A percentile compares a stretch with the other conserved stretches of the same genome.
These are phyloP conservation scores for Pterocles gutturalis DNA, from an alignment of 2,113 vertebrate genomes.

Conservation along the genomic window DNA sequence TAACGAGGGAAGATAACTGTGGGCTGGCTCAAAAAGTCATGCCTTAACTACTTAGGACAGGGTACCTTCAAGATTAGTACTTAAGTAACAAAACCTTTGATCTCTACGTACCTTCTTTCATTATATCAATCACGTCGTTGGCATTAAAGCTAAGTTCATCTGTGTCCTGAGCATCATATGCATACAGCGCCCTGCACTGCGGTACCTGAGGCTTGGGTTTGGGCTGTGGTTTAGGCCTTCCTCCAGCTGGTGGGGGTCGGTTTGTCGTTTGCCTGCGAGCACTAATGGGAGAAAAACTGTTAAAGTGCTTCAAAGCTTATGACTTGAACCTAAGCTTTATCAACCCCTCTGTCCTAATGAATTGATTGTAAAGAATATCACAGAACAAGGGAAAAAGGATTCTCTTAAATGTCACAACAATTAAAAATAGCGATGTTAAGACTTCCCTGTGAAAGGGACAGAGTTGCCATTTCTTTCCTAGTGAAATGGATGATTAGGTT, in stretches of 20 bases:
- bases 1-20: rapidly evolving
- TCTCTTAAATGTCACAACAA: neutral
- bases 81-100: rapidly evolving
- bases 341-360: neutral
- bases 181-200: conserved; percentile 94
- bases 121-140: conserved; percentile 92
- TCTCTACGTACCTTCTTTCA: conserved; percentile 88
- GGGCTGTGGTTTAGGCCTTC: conserved; percentile 93
- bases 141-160: conserved; percentile 99
- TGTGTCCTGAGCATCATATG: conserved; percentile 97
- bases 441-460: neutral
- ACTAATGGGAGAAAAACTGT: conserved; percentile 48
- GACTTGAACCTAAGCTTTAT: neutral
- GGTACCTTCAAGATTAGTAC: rapidly evolving
- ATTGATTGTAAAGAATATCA: neutral
- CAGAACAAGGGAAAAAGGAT: neutral
- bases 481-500: neutral
- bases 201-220: conserved; percentile 97
- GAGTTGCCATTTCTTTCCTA: neutral
- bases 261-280: conserved; percentile 86
- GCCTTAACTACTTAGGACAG: too few species aligned
- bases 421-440: neutral
- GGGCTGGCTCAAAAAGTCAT: neutral
- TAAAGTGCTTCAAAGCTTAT: neutral
- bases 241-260: conserved; percentile 89